These are phyloP conservation scores for Chymomyza costata DNA, from an alignment of 1,140 invertebrate species.

Conservation along the genomic window DNA sequence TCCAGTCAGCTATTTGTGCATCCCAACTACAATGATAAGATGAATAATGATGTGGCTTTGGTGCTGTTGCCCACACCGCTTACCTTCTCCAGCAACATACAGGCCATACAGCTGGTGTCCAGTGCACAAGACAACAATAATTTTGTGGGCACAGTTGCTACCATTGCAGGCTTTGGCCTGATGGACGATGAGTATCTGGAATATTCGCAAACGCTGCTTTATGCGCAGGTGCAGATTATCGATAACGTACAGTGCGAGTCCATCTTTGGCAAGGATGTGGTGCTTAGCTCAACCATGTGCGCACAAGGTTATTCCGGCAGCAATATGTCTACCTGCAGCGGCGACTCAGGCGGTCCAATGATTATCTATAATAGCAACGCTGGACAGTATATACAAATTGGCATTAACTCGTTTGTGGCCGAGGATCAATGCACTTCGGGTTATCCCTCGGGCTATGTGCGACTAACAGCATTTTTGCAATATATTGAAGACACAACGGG, in stretches of 20 bases:
- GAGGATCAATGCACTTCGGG: conserved; percentile 58
- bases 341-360: conserved; percentile 64
- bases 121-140: conserved; percentile 17
- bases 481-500: conserved; percentile 48
- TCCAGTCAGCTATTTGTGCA: conserved; percentile 74
- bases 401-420: conserved; percentile 71
- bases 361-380: conserved; percentile 23
- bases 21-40: conserved; percentile 73
- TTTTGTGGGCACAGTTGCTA: conserved; percentile 47
- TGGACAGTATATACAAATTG: conserved; percentile 51
- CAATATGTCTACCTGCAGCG: conserved; percentile 65
- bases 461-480: conserved; percentile 55
- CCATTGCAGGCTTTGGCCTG: conserved; percentile 54
- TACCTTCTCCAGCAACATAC: conserved; percentile 53
- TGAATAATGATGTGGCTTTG: conserved; percentile 78
- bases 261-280: conserved; percentile 34
- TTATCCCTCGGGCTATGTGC: conserved; percentile 62
- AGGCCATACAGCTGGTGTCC: conserved; percentile 52
- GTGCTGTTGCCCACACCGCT: conserved; percentile 76
- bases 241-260: conserved; percentile 36
- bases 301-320: conserved; percentile 37
- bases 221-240: conserved; percentile 56
- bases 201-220: conserved; percentile 45
- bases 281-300: conserved; percentile 50
- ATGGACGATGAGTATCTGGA: conserved; percentile 62